Percentiles rank a stretch among this genome's conserved stretches.
Conservation (phyloP, 2,113 vertebrate genomes). For the Nycticorax nycticorax region DNA sequence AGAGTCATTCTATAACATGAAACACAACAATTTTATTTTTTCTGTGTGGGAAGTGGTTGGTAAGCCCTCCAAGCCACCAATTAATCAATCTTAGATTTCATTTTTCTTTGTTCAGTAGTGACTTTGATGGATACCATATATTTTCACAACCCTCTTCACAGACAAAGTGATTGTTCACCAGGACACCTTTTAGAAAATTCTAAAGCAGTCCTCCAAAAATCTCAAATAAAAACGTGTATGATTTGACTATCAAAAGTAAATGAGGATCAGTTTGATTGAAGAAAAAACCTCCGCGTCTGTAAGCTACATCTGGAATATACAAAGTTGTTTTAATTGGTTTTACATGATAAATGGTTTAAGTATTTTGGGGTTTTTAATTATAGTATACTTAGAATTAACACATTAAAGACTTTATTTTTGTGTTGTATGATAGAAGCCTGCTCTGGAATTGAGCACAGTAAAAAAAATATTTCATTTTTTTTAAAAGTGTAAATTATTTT, state of each 20-base stretch:
- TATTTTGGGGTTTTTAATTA: neutral
- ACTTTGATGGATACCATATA: constrained; percentile 33
- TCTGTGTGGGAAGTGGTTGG: neutral
- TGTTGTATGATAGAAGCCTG: neutral
- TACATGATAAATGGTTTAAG: neutral
- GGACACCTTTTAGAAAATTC: neutral
- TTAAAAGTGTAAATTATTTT: neutral
- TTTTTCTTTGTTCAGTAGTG: constrained; percentile 35
- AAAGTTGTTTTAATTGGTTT: neutral
- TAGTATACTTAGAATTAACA: neutral
- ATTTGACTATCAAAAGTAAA: neutral
- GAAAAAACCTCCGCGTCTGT: neutral
- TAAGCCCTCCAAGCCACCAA: neutral
- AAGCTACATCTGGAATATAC: neutral
- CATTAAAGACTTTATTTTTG: neutral
- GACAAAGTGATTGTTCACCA: neutral
- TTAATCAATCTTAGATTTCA: constrained; percentile 12
- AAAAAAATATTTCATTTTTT: neutral
- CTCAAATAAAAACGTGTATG: neutral
- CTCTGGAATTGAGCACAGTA: neutral
- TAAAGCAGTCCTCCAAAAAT: neutral
- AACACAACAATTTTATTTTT: neutral
- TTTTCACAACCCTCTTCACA: constrained; percentile 5
- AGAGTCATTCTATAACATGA: neutral
- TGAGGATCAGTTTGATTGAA: neutral